These are phyloP conservation scores for Orthosia gracilis DNA, from an alignment of 2,888 invertebrate genomes.

Conservation along the genomic window DNA sequence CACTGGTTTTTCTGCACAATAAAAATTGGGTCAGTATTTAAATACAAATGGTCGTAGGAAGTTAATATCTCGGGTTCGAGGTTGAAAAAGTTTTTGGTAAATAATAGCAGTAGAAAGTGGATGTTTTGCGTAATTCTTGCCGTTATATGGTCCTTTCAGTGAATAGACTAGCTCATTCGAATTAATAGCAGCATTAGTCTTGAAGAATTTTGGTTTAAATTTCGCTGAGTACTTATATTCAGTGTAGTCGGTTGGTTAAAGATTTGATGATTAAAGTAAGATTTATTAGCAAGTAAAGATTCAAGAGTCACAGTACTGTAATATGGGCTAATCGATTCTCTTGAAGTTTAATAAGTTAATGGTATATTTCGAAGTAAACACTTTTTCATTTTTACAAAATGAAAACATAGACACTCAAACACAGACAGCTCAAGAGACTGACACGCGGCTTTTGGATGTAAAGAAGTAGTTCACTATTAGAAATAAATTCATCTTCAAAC, in stretches of 20 bases:
- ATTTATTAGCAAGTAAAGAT: too few species aligned
- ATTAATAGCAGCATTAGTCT: slow-evolving; percentile 16
- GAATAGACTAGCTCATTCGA: slow-evolving; percentile 18
- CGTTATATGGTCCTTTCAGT: neutral
- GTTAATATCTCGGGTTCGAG: slow-evolving; percentile 52
- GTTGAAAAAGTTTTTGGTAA: slow-evolving; percentile 31
- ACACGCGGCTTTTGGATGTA: neutral
- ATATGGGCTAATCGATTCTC: too few species aligned
- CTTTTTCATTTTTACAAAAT: neutral
- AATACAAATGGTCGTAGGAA: slow-evolving; percentile 67
- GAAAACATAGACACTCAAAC: neutral
- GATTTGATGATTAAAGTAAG: too few species aligned
- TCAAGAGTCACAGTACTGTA: too few species aligned
- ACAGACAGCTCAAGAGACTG: neutral
- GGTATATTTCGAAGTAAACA: neutral
- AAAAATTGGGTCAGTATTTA: slow-evolving; percentile 74
- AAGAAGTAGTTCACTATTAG: too few species aligned
- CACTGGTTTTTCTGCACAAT: slow-evolving; percentile 67
- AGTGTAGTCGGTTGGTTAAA: too few species aligned
- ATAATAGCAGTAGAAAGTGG: slow-evolving; percentile 17
- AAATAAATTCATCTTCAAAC: too few species aligned
- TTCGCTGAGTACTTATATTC: too few species aligned
- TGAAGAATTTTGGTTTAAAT: slow-evolving; percentile 1
- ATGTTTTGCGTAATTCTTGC: slow-evolving; percentile 54
- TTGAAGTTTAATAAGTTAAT: neutral